These are phyloP conservation scores for Phrynocephalus forsythii DNA, from an alignment of 2,797 vertebrate genomes.

Conservation along the genomic window DNA sequence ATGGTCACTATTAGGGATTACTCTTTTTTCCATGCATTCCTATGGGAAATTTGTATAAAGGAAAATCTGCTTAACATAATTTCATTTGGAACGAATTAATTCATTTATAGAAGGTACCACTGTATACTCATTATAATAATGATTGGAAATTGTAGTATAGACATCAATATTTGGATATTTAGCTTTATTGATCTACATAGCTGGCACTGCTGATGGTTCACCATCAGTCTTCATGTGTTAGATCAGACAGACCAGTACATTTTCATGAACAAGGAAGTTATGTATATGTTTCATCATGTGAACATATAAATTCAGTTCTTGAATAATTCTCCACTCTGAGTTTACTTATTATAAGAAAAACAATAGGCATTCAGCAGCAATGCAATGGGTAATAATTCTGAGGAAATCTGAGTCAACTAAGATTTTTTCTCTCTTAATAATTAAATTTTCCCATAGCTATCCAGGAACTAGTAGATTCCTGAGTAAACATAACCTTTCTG, in stretches of 20 bases:
- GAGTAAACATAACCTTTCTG: conserved; percentile 56
- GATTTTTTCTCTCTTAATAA: conserved; percentile 61
- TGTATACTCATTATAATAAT: neutral
- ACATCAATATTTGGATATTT: neutral
- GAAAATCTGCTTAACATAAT: too few species aligned
- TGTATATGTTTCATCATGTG: neutral
- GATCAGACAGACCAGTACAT: neutral
- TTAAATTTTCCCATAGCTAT: conserved; percentile 54
- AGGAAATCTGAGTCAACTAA: conserved; percentile 58
- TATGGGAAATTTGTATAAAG: too few species aligned
- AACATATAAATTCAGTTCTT: neutral
- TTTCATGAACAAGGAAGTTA: conserved; percentile 9
- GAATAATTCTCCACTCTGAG: conserved; percentile 16
- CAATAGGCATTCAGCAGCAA: neutral
- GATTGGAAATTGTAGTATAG: neutral
- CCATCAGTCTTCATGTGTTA: neutral
- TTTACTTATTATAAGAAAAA: neutral
- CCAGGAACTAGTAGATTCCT: conserved; percentile 56
- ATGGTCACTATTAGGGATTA: neutral
- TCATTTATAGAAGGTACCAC: too few species aligned
- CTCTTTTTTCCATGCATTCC: too few species aligned
- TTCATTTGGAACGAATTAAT: too few species aligned
- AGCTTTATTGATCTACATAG: neutral
- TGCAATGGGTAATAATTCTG: conserved; percentile 59
- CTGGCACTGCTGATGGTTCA: neutral